These are phyloP conservation scores for Callithrix jacchus DNA, from an alignment of 2,113 vertebrate species.

Conservation along the genomic window DNA sequence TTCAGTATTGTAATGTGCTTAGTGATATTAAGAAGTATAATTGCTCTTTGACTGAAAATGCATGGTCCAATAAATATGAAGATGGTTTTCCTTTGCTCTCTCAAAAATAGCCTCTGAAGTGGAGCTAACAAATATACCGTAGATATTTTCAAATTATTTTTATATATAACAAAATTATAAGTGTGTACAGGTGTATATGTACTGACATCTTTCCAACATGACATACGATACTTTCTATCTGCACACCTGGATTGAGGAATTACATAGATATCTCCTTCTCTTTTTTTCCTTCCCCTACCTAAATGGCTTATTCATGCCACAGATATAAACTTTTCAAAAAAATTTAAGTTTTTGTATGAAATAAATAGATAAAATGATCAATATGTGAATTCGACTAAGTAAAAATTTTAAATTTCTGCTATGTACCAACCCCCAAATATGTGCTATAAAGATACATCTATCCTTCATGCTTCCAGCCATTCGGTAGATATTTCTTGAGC, in stretches of 20 bases:
- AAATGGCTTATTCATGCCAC: background rate
- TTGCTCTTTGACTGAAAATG: constrained; percentile 55
- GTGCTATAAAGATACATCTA: background rate
- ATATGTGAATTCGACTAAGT: background rate
- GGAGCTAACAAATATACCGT: background rate
- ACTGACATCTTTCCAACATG: background rate
- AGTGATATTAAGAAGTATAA: constrained; percentile 63
- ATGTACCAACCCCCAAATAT: background rate
- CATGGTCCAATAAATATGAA: constrained; percentile 40
- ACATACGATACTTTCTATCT: background rate
- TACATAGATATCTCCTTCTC: background rate
- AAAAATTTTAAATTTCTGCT: background rate
- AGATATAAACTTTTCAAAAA: background rate
- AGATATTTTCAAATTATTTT: background rate
- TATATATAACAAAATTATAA: background rate
- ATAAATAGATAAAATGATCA: background rate
- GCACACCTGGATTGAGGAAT: background rate
- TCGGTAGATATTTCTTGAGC: background rate
- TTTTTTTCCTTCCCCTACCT: background rate
- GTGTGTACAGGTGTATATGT: background rate
- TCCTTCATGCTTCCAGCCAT: background rate
- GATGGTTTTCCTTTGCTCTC: background rate
- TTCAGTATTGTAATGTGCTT: constrained; percentile 43
- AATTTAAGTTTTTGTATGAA: background rate
- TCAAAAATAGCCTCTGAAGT: constrained; percentile 34